Conservation (phyloP, 2,113 vertebrate species). For the Synodontis membranacea region DNA sequence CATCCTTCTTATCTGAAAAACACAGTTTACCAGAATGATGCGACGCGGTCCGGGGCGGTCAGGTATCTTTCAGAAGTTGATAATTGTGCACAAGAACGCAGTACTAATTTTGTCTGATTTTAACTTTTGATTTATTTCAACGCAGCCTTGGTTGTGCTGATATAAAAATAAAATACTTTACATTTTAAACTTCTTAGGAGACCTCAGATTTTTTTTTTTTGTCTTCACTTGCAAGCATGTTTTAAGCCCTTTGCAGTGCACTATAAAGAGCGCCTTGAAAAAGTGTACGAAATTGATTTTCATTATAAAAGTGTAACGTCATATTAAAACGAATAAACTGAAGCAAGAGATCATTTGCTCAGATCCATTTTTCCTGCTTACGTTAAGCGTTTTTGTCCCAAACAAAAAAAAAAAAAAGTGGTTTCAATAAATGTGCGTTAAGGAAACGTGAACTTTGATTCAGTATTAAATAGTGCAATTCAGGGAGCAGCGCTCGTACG, state of each 20-base stretch:
- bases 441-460: not conserved
- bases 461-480: not conserved
- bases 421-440: not conserved
- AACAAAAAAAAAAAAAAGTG: no score
- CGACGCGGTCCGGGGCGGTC: not conserved
- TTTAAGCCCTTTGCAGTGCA: not conserved
- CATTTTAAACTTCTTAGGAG: not conserved
- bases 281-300: no score
- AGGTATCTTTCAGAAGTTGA: not conserved
- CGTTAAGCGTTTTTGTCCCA: not conserved
- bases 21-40: not conserved
- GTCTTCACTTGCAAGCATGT: not conserved
- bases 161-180: no score
- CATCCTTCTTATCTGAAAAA: constrained; percentile 90
- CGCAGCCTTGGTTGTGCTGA: no score
- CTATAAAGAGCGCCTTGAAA: no score
- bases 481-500: not conserved
- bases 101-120: no score
- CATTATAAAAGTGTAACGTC: no score
- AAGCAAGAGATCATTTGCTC: not conserved
- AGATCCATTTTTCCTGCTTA: no score
- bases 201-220: no score
- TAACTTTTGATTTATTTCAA: no score
- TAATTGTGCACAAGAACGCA: not conserved
- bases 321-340: no score